These are phyloP conservation scores for Myxocyprinus asiaticus DNA, from an alignment of 2,113 vertebrate species.

Conservation along the genomic window DNA sequence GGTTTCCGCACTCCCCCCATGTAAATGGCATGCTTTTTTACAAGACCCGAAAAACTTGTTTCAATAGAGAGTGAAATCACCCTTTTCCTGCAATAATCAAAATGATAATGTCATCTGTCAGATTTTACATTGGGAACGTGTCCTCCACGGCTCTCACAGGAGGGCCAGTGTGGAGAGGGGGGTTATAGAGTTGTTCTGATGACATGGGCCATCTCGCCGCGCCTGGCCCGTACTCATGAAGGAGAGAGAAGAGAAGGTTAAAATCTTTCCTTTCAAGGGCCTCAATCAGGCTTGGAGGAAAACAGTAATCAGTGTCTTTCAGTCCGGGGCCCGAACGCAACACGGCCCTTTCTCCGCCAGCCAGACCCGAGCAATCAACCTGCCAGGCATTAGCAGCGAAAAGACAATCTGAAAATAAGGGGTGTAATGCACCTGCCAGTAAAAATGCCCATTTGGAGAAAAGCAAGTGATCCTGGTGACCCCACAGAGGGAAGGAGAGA, in stretches of 20 bases:
- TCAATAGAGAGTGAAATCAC: constrained; percentile 55
- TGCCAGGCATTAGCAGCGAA: constrained; percentile 99
- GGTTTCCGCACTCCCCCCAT: too few relatives aligned
- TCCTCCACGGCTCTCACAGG: constrained; percentile 65
- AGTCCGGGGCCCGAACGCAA: constrained; percentile 90
- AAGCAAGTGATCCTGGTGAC: constrained; percentile 99
- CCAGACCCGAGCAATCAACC: constrained; percentile 99
- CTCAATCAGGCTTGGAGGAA: constrained; percentile 99
- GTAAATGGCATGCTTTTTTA: too few relatives aligned
- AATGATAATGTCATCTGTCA: constrained; percentile 98
- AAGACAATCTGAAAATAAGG: constrained; percentile 99
- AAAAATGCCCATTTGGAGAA: constrained; percentile 99
- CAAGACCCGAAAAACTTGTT: constrained; percentile 26
- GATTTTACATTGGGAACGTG: constrained; percentile 88
- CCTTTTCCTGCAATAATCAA: constrained; percentile 93
- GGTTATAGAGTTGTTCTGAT: constrained; percentile 96
- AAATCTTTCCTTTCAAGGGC: constrained; percentile 99
- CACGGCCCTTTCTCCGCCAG: constrained; percentile 95
- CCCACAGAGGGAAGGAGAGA: constrained; percentile 82
- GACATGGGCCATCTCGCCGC: constrained; percentile 97
- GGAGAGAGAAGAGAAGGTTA: constrained; percentile 88
- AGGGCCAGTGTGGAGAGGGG: constrained; percentile 49
- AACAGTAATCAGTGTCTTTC: constrained; percentile 99
- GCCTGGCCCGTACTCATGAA: constrained; percentile 88
- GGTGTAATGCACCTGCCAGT: constrained; percentile 99